Conservation (phyloP, 2,797 vertebrate species). For the Bovichtus diacanthus region DNA sequence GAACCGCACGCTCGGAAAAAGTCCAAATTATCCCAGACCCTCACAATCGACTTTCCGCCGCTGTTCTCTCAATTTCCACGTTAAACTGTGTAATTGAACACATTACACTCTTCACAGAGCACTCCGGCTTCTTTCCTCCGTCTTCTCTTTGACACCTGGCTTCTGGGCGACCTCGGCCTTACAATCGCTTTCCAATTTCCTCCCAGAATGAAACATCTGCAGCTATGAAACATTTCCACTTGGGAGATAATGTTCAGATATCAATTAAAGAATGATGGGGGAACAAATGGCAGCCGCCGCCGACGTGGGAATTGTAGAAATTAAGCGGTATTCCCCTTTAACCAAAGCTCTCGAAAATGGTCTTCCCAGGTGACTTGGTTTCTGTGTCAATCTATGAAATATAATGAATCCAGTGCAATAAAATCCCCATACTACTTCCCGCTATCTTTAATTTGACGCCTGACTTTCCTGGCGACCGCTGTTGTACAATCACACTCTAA, state of each 20-base stretch:
- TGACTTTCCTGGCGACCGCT: slow-evolving; percentile 72
- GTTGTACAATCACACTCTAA: slow-evolving; percentile 79
- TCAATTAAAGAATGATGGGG: slow-evolving; percentile 62
- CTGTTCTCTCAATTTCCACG: neutral
- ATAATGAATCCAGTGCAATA: slow-evolving; percentile 72
- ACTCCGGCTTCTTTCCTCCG: neutral
- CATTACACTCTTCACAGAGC: slow-evolving; percentile 9
- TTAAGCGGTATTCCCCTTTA: slow-evolving; percentile 63
- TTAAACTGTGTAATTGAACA: slow-evolving; percentile 44
- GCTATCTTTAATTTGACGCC: slow-evolving; percentile 79
- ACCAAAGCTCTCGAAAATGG: slow-evolving; percentile 58
- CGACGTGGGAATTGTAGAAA: slow-evolving; percentile 61
- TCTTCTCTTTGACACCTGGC: slow-evolving; percentile 30
- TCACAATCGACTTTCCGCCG: neutral
- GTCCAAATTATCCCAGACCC: slow-evolving; percentile 3
- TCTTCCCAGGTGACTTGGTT: slow-evolving; percentile 66
- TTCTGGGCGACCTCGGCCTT: slow-evolving; percentile 17
- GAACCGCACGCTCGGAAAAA: neutral
- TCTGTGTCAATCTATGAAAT: slow-evolving; percentile 74
- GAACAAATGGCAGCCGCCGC: slow-evolving; percentile 4
- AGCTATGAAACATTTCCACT: slow-evolving; percentile 12
- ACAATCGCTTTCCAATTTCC: neutral
- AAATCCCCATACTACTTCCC: slow-evolving; percentile 69
- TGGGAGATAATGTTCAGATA: slow-evolving; percentile 45
- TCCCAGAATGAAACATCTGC: slow-evolving; percentile 29